Evolutionary conservation across 2,797 vertebrate genomes (phyloP).

Genomic region (Trachurus trachurus): DNA sequence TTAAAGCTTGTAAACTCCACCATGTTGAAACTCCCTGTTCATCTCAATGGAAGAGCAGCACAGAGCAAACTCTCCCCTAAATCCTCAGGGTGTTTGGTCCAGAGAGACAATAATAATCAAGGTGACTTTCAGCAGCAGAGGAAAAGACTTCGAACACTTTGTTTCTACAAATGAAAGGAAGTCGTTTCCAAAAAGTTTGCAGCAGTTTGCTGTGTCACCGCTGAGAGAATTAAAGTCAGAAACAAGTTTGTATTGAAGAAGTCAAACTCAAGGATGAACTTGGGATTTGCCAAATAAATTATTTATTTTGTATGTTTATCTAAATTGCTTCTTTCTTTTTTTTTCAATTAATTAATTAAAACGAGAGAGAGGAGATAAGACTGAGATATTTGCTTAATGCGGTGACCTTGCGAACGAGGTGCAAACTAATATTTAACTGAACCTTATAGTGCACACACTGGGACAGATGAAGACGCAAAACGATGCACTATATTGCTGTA

Average conservation of each 20-base stretch:
- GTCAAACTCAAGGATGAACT: background rate
- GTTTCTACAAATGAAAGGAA: slow-evolving; percentile 39
- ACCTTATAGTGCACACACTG: background rate
- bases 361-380: background rate
- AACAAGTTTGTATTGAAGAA: background rate
- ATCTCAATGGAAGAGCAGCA: slow-evolving; percentile 10
- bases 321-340: background rate
- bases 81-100: slow-evolving; percentile 28
- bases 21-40: slow-evolving; percentile 19
- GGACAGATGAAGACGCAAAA: slow-evolving; percentile 2
- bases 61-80: slow-evolving; percentile 4
- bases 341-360: background rate
- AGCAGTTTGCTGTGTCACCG: too few relatives aligned
- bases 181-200: background rate
- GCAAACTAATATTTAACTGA: background rate
- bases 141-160: slow-evolving; percentile 36
- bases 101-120: slow-evolving; percentile 49
- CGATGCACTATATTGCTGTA: background rate
- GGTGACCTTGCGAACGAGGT: background rate
- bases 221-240: background rate
- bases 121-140: slow-evolving; percentile 46
- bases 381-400: background rate
- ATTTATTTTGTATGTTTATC: background rate
- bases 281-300: background rate
- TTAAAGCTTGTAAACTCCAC: slow-evolving; percentile 7